A percentile compares a stretch with the other conserved stretches of the same genome.
phyloP scores from a whole-genome alignment of 1,140 invertebrate genomes.

The Cotesia typhae region DNA sequence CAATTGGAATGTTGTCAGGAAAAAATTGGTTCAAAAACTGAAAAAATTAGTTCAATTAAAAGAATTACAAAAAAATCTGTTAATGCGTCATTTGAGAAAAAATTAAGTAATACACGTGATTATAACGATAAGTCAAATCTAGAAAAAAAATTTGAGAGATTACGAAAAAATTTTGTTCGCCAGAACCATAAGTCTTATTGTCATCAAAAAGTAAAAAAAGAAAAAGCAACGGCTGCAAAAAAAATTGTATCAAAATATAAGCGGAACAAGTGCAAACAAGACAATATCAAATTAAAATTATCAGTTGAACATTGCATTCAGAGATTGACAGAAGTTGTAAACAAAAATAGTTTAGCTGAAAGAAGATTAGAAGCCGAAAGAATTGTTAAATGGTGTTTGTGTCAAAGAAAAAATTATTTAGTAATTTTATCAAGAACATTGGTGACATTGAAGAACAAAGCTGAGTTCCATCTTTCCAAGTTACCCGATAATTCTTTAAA shows the following conservation, averaged over 20 bases:
- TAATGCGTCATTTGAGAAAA: too few species aligned
- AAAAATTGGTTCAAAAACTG: too few species aligned
- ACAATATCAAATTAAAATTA: neutral
- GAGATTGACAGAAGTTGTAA: neutral
- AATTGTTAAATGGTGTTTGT: conserved; percentile 15
- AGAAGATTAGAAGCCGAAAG: conserved; percentile 21
- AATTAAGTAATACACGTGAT: too few species aligned
- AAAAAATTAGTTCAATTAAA: too few species aligned
- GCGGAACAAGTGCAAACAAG: neutral
- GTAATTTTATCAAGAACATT: neutral
- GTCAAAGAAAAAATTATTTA: conserved; percentile 11
- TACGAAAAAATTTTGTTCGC: neutral
- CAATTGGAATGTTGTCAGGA: too few species aligned
- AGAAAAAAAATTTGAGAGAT: neutral
- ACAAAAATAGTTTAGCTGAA: neutral
- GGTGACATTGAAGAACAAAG: neutral
- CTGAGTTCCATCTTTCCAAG: neutral
- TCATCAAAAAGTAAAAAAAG: neutral
- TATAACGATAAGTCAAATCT: too few species aligned
- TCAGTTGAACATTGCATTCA: neutral
- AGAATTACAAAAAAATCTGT: too few species aligned
- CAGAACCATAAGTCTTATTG: neutral
- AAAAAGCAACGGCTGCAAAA: neutral
- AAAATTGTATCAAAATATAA: neutral
- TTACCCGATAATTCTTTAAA: neutral